These are phyloP conservation scores for Euwallacea similis DNA, from an alignment of 1,140 invertebrate species.

Conservation along the genomic window DNA sequence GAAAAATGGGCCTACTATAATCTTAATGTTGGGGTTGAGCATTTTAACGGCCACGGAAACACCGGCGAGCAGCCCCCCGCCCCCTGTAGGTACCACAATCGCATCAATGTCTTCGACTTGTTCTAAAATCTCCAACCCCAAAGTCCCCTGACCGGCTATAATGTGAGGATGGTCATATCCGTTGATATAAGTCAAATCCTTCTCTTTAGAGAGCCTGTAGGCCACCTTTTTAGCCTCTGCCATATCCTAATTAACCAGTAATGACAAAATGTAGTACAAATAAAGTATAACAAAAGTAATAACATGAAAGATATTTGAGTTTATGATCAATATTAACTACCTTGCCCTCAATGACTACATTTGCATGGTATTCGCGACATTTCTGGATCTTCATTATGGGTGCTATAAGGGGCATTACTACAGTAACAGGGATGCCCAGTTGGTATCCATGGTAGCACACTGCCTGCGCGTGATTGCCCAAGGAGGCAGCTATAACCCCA, in stretches of 20 bases:
- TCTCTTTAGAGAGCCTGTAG: constrained; percentile 71
- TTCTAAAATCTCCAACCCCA: constrained; percentile 88
- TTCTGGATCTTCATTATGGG: constrained; percentile 93
- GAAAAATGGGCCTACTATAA: constrained; percentile 63
- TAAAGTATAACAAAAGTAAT: no score
- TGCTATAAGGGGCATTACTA: constrained; percentile 90
- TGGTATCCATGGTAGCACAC: constrained; percentile 84
- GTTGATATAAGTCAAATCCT: constrained; percentile 79
- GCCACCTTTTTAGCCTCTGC: constrained; percentile 81
- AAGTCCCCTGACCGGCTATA: constrained; percentile 90
- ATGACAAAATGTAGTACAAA: no score
- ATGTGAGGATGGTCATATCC: constrained; percentile 94
- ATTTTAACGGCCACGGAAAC: constrained; percentile 85
- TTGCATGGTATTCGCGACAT: constrained; percentile 81
- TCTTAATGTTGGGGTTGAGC: constrained; percentile 74
- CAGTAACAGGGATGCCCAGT: constrained; percentile 81
- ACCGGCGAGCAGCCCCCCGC: constrained; percentile 87
- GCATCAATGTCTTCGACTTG: constrained; percentile 78
- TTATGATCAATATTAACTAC: neutral
- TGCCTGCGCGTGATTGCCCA: constrained; percentile 90
- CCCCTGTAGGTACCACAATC: constrained; percentile 83
- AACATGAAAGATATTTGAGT: neutral
- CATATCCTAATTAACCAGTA: constrained; percentile 65
- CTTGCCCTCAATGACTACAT: constrained; percentile 79
- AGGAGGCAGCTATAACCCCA: constrained; percentile 89